Evolutionary conservation across 2,888 invertebrate genomes (phyloP), one percentile per base, ranked within the genome.

Genomic region (Philonicus albiceps): DNA sequence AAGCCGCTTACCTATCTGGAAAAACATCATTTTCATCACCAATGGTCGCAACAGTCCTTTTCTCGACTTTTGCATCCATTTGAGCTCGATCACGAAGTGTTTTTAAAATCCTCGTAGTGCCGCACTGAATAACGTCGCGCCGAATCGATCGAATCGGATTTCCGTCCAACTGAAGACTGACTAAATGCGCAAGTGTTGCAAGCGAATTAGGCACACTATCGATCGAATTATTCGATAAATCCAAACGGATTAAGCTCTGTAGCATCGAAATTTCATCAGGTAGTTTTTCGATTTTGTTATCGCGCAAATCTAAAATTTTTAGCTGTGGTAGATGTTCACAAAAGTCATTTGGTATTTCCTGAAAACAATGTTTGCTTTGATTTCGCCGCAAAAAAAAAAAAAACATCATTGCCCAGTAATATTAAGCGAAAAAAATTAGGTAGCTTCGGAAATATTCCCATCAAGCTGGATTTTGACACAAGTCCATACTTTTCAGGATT

Each of bases 61-160:
- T 64, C 87, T 49, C 22, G 86, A 86, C 6, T 19, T 31, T 80
- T 1, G 5, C 19, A 49, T 87, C 78, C 27, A 80, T 78, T 76
- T 89, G 87, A 0, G 90, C 90, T 13, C 94, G 95, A 88, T 96
- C 96, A 3, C 95, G 93, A 43, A 96, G 92, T 90, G 95, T 96
- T 91, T 96, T 96, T 91, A 98, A 94, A 90, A 98, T 94, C 87
- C 97, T 93, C 64, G 94, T 94, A 0, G 97, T 97, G n/a, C 98
- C 98, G 87, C 96, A 95, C 90, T 95, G 95, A 85, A 98, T 93
- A 86, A 98, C 95, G 91, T 98, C 98, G 87, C 96, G 94, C 49
- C 98, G 93, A 37, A 98, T 95, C 85, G 95, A 95, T 89, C 96
- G 95, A 89, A 98, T 93, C 89, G 96, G 96, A 93, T 98, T 98